A percentile compares a stretch with the other conserved stretches of the same genome.
Evolutionary conservation across 2,797 vertebrate species (phyloP).

Genomic region (Oryzias dopingdopingensis): DNA sequence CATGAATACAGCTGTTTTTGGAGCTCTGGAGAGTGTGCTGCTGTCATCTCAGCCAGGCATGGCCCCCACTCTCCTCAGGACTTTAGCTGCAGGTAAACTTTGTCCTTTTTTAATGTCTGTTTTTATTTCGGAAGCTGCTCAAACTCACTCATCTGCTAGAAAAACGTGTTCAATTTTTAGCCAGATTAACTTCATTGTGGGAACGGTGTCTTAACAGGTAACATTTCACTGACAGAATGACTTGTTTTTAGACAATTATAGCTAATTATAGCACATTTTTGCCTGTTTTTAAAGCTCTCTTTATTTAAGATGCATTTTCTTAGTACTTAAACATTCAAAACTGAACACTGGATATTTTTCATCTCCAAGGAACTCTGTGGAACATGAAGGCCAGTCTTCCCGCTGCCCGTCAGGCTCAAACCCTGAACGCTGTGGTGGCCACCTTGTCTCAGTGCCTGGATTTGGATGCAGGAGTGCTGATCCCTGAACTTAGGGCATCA

Average conservation of each 20-base stretch:
- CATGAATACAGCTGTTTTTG: constrained; percentile 74
- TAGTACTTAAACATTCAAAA: too few relatives aligned
- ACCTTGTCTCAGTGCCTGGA: constrained; percentile 84
- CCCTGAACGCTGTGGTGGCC: constrained; percentile 82
- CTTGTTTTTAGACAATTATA: too few relatives aligned
- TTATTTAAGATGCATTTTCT: too few relatives aligned
- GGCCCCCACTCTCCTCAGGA: constrained; percentile 85
- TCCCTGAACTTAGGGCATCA: constrained; percentile 80
- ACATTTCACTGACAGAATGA: too few relatives aligned
- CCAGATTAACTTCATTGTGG: too few relatives aligned
- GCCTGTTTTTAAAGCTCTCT: too few relatives aligned
- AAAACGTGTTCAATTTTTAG: too few relatives aligned
- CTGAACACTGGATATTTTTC: not conserved
- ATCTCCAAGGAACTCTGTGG: constrained; percentile 85
- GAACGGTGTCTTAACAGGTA: too few relatives aligned
- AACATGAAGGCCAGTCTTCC: constrained; percentile 88
- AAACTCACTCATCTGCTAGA: too few relatives aligned
- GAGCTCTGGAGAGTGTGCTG: constrained; percentile 82
- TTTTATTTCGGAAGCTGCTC: not conserved
- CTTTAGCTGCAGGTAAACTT: constrained; percentile 85
- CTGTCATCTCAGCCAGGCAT: constrained; percentile 76
- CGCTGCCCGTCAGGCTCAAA: constrained; percentile 83
- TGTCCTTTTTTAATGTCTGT: constrained; percentile 3
- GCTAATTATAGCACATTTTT: too few relatives aligned
- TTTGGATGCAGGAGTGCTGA: constrained; percentile 75